phyloP scores from a whole-genome alignment of 2,797 vertebrate species.

The Sebastolobus altivelis region DNA sequence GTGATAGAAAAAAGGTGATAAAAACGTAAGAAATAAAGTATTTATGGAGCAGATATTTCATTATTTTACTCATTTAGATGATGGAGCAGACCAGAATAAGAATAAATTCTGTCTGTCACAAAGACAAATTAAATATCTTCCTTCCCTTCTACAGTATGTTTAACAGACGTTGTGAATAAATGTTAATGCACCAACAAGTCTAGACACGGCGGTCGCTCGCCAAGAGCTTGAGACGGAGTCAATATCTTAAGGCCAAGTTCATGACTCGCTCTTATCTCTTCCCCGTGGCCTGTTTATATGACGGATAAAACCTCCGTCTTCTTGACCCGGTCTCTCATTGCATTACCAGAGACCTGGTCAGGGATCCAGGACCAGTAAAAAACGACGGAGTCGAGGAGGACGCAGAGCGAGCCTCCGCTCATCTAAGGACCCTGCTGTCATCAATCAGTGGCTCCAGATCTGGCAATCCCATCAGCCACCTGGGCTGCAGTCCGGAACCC shows the following conservation, averaged over 20 bases:
- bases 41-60: not conserved
- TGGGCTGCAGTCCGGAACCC: slow-evolving; percentile 71
- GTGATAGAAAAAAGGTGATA: not conserved
- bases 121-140: slow-evolving; percentile 18
- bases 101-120: not conserved
- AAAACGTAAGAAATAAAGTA: not conserved
- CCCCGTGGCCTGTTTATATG: slow-evolving; percentile 53
- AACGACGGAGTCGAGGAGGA: slow-evolving; percentile 4
- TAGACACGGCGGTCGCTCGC: not conserved
- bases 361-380: slow-evolving; percentile 55
- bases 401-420: slow-evolving; percentile 50
- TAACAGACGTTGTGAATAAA: slow-evolving; percentile 18
- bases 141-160: not conserved
- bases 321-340: slow-evolving; percentile 68
- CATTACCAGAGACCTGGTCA: slow-evolving; percentile 69
- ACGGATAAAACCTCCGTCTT: slow-evolving; percentile 58
- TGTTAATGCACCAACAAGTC: slow-evolving; percentile 28
- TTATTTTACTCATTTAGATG: not conserved
- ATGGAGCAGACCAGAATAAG: not conserved
- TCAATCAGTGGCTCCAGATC: slow-evolving; percentile 81
- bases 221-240: slow-evolving; percentile 47
- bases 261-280: slow-evolving; percentile 65
- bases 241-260: slow-evolving; percentile 52
- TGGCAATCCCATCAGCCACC: slow-evolving; percentile 88
- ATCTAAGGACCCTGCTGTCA: slow-evolving; percentile 80